A percentile compares a stretch with the other conserved stretches of the same genome.
phyloP scores from a whole-genome alignment of 2,888 invertebrate species.

The Macroteleia sp. region DNA sequence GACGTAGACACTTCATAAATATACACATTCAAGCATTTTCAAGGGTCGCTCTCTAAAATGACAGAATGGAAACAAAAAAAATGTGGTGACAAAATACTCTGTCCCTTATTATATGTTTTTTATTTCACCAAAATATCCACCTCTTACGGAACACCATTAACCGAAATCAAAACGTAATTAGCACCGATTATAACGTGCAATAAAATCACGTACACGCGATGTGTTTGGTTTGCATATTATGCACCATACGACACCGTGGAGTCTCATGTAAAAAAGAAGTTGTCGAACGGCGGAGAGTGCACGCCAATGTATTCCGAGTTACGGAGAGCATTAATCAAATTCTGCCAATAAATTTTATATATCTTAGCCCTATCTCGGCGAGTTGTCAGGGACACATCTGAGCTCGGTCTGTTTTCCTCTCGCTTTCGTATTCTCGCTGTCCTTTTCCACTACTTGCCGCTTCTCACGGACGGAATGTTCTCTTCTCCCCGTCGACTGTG shows the following conservation, averaged over 20 bases:
- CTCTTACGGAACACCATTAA: conserved; percentile 2
- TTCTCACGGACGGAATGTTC: conserved; percentile 65
- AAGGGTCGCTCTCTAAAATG: no score
- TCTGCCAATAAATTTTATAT: conserved; percentile 71
- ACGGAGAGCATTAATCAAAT: conserved; percentile 69
- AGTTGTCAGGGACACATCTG: conserved; percentile 68
- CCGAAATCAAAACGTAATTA: conserved; percentile 26
- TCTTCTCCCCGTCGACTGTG: conserved; percentile 55
- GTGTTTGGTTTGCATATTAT: conserved; percentile 17
- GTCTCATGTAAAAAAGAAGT: conserved; percentile 21
- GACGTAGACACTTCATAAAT: conserved; percentile 21
- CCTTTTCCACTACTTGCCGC: conserved; percentile 40
- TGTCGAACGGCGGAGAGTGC: conserved; percentile 29
- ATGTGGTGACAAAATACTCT: no score
- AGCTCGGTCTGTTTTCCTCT: conserved; percentile 45
- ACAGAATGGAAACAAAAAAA: no score
- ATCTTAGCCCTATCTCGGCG: conserved; percentile 65
- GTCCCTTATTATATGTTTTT: no score
- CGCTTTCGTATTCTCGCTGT: conserved; percentile 15
- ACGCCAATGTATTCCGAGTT: conserved; percentile 60
- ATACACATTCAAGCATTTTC: neutral
- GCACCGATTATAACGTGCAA: conserved; percentile 28
- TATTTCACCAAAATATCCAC: no score
- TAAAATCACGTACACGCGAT: conserved; percentile 29
- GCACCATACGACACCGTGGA: conserved; percentile 36